phyloP scores from a whole-genome alignment of 1,140 invertebrate species.

The Brachionus calyciflorus region DNA sequence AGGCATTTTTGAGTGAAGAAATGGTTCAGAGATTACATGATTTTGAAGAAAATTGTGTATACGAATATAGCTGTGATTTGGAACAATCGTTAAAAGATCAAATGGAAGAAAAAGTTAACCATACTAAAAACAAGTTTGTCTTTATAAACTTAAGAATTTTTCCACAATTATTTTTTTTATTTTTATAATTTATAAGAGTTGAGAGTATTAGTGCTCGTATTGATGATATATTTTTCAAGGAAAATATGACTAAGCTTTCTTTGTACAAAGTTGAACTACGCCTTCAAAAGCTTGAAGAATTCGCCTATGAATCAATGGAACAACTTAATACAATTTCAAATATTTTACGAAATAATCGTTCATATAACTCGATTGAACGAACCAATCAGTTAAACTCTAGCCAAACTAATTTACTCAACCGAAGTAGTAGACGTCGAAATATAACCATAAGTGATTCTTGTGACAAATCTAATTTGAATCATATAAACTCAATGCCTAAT shows the following conservation, averaged over 20 bases:
- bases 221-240: slow-evolving; percentile 46
- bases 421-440: not conserved
- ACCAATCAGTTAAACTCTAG: not conserved
- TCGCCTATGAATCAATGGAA: slow-evolving; percentile 41
- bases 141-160: not conserved
- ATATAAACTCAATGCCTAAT: not conserved
- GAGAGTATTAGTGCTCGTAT: slow-evolving; percentile 38
- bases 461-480: not conserved
- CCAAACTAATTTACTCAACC: not conserved
- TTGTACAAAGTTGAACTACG: slow-evolving; percentile 40
- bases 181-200: slow-evolving; percentile 9
- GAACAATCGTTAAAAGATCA: slow-evolving; percentile 16
- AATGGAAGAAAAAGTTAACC: slow-evolving; percentile 36
- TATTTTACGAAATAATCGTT: not conserved
- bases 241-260: slow-evolving; percentile 37
- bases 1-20: slow-evolving; percentile 43
- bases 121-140: slow-evolving; percentile 17
- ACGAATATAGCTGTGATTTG: slow-evolving; percentile 19
- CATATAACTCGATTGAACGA: not conserved
- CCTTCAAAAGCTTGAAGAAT: slow-evolving; percentile 37
- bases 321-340: not conserved
- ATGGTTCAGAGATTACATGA: slow-evolving; percentile 27
- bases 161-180: not conserved
- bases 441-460: not conserved
- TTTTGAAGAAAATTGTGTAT: slow-evolving; percentile 46